These are phyloP conservation scores for Lagorchestes hirsutus DNA, from an alignment of 2,797 vertebrate species.

Conservation along the genomic window DNA sequence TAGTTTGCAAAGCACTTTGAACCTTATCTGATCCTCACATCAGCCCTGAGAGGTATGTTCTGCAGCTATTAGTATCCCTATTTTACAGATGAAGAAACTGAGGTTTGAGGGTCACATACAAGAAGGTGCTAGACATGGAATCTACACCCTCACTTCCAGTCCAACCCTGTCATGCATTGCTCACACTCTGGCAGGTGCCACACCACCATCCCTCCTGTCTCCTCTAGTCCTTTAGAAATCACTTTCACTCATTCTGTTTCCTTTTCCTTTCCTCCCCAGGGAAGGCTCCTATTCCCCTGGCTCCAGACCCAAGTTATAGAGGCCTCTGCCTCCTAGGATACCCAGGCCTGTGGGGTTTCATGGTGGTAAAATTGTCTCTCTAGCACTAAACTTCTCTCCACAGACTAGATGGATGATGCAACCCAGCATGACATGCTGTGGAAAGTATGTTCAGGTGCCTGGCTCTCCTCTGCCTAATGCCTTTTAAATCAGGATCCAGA, in stretches of 20 bases:
- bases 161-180: background rate
- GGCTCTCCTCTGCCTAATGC: slow-evolving; percentile 65
- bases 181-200: background rate
- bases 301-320: background rate
- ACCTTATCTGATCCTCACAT: background rate
- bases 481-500: slow-evolving; percentile 70
- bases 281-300: background rate
- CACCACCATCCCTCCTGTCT: background rate
- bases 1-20: background rate
- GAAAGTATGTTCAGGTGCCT: slow-evolving; percentile 79
- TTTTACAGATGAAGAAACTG: background rate
- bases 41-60: background rate
- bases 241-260: background rate
- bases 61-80: background rate
- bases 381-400: background rate
- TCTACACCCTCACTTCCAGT: background rate
- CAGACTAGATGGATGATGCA: background rate
- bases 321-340: background rate
- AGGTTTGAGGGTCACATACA: background rate
- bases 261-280: background rate
- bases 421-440: slow-evolving; percentile 66
- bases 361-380: background rate
- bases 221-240: background rate
- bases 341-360: background rate
- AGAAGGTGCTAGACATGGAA: background rate